A percentile compares a stretch with the other conserved stretches of the same genome.
These are phyloP conservation scores for Nesometra sesokonis DNA, from an alignment of 35 echinoderm and acorn worm genomes.

Conservation along the genomic window DNA sequence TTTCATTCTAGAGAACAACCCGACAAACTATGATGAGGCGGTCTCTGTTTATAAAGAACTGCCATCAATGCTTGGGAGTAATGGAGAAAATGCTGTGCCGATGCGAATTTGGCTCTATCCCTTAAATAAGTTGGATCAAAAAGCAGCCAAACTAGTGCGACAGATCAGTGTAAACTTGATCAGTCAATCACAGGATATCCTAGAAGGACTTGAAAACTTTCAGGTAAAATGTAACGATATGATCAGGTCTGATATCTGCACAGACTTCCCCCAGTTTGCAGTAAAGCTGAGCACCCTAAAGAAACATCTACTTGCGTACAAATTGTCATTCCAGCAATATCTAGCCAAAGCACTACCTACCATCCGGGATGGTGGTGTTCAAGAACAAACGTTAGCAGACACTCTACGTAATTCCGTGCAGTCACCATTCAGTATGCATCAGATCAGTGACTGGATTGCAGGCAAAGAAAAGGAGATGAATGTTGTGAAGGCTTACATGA, in stretches of 20 bases:
- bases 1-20: slow-evolving; percentile 13
- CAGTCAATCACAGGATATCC: background rate
- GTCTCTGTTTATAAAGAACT: slow-evolving; percentile 7
- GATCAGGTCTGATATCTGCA: background rate
- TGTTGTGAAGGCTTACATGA: slow-evolving; percentile 20
- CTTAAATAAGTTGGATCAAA: background rate
- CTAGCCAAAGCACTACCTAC: slow-evolving; percentile 1
- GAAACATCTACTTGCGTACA: background rate
- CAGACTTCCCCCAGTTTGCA: slow-evolving; percentile 17
- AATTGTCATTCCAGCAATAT: background rate
- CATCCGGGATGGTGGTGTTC: slow-evolving; percentile 5
- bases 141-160: background rate
- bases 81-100: slow-evolving; percentile 20
- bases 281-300: slow-evolving; percentile 4
- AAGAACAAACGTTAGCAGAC: background rate
- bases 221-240: slow-evolving; percentile 11
- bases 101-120: slow-evolving; percentile 22
- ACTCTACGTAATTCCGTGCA: background rate
- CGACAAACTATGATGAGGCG: slow-evolving; percentile 16
- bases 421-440: slow-evolving; percentile 7
- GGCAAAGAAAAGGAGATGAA: slow-evolving; percentile 9
- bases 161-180: slow-evolving; percentile 13
- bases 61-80: slow-evolving; percentile 8
- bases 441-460: background rate
- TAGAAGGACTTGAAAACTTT: slow-evolving; percentile 3